Percentiles rank a stretch among this genome's conserved stretches.
Conservation (phyloP, 1,140 invertebrate genomes). For the Octopus sinensis region DNA sequence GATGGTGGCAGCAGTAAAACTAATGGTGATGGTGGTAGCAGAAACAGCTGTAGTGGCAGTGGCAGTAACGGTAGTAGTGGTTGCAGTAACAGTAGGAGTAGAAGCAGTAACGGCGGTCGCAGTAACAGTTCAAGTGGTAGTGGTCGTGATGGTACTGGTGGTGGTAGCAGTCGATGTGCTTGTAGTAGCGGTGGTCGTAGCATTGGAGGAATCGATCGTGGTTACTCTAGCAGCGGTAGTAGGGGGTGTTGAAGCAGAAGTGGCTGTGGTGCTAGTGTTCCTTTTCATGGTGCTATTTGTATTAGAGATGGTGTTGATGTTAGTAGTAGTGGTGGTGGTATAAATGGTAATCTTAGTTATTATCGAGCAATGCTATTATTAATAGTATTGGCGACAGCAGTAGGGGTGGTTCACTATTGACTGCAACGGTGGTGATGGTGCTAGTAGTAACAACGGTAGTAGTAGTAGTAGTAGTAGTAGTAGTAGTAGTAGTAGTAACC, state of each 20-base stretch:
- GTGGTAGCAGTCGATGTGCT: constrained; percentile 14
- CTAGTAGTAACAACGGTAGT: not conserved
- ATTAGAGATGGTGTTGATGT: too few species aligned
- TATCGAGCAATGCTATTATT: not conserved
- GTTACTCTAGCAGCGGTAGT: constrained; percentile 14
- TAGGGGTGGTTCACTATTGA: not conserved
- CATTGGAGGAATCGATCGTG: constrained; percentile 9
- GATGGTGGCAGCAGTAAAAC: too few species aligned
- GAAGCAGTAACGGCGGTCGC: not conserved
- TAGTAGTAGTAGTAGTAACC: not conserved
- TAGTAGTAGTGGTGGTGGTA: too few species aligned
- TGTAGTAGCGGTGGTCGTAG: constrained; percentile 8
- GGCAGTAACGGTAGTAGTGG: not conserved
- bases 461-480: not conserved
- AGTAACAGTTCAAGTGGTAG: constrained; percentile 14
- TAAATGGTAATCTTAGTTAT: not conserved
- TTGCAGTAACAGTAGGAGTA: constrained; percentile 11
- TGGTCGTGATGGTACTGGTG: constrained; percentile 11
- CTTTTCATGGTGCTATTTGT: not conserved
- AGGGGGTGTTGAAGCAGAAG: constrained; percentile 6
- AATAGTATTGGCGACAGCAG: not conserved
- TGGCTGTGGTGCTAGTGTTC: constrained; percentile 11
- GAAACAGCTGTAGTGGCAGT: too few species aligned
- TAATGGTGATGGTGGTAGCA: too few species aligned
- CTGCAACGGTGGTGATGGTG: too few species aligned